Evolutionary conservation across 2,888 invertebrate genomes (phyloP).

Genomic region (Unio delphinus): DNA sequence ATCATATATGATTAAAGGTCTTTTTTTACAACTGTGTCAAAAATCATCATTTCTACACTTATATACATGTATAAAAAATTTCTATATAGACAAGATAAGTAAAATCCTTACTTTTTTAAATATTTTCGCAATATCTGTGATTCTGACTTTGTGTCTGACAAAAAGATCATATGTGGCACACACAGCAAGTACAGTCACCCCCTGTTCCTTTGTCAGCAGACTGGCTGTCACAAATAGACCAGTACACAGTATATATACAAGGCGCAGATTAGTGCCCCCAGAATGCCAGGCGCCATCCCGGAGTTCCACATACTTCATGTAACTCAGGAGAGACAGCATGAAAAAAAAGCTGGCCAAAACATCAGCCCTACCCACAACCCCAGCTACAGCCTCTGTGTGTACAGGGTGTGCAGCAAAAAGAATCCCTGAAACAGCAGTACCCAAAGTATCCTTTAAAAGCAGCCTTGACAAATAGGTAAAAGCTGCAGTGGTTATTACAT

Average conservation of each 20-base stretch:
- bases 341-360: constrained; percentile 92
- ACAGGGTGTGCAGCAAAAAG: constrained; percentile 96
- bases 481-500: constrained; percentile 87
- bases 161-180: constrained; percentile 91
- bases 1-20: no score
- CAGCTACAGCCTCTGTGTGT: constrained; percentile 97
- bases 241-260: constrained; percentile 76
- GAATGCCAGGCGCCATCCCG: constrained; percentile 26
- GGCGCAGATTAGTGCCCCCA: constrained; percentile 18
- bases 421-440: constrained; percentile 82
- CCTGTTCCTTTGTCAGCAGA: constrained; percentile 95
- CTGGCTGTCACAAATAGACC: constrained; percentile 83
- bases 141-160: constrained; percentile 73
- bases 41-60: no score
- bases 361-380: constrained; percentile 91
- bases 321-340: constrained; percentile 88
- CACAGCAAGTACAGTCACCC: constrained; percentile 90
- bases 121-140: constrained; percentile 43
- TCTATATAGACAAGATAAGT: no score
- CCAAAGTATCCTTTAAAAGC: constrained; percentile 65
- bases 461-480: constrained; percentile 83
- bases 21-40: no score
- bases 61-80: no score
- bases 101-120: constrained; percentile 50
- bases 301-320: constrained; percentile 75